Conservation (phyloP, 2,113 vertebrate species). For the Turnix velox region DNA sequence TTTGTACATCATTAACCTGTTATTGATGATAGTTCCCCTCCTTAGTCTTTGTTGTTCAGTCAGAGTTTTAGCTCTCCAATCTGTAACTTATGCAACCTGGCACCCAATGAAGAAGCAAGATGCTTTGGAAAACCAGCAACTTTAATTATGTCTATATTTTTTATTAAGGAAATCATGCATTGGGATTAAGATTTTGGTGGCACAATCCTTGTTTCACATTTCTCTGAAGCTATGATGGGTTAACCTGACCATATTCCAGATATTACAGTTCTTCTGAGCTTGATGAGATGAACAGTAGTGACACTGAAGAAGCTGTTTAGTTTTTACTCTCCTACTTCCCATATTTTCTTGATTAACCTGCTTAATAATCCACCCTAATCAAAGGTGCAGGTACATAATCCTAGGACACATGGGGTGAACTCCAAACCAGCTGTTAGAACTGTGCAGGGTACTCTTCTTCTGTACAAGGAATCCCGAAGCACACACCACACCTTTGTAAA, state of each 20-base stretch:
- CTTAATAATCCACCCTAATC: slow-evolving; percentile 13
- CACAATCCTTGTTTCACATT: background rate
- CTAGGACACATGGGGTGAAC: background rate
- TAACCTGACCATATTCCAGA: background rate
- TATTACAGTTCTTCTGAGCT: background rate
- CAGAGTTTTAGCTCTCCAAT: background rate
- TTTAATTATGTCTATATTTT: background rate
- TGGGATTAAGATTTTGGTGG: background rate
- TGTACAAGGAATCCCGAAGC: background rate
- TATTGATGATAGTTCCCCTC: background rate
- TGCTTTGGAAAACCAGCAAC: background rate
- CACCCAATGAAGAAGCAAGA: background rate
- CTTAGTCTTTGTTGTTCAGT: background rate
- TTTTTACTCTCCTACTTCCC: background rate
- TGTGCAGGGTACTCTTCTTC: background rate
- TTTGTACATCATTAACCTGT: background rate
- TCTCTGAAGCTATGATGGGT: background rate
- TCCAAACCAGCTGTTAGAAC: slow-evolving; percentile 19
- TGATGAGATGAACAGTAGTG: background rate
- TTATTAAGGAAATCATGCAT: background rate
- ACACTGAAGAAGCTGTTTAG: background rate
- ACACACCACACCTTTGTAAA: background rate
- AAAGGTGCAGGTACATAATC: background rate
- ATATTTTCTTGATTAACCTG: slow-evolving; percentile 32
- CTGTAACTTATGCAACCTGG: background rate